phyloP scores from a whole-genome alignment of 1,140 invertebrate species.

The Caenorhabditis brenneri region DNA sequence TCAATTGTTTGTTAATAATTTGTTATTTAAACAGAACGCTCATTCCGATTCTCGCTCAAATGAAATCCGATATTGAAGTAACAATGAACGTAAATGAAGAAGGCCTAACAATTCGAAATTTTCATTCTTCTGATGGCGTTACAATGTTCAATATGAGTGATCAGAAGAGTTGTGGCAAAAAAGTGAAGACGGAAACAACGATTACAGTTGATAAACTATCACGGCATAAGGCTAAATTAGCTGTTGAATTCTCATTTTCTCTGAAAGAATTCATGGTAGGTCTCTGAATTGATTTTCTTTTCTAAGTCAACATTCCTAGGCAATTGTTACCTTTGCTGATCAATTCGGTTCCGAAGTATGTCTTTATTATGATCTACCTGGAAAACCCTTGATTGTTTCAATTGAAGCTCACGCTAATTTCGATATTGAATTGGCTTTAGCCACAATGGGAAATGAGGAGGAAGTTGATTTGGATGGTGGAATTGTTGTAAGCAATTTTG shows the following conservation, averaged over 20 bases:
- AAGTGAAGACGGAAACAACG: constrained; percentile 13
- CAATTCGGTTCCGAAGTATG: constrained; percentile 8
- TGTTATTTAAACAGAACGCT: background rate
- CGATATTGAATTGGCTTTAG: constrained; percentile 18
- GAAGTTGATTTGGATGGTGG: constrained; percentile 22
- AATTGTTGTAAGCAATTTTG: background rate
- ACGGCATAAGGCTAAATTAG: background rate
- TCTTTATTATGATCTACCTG: constrained; percentile 22
- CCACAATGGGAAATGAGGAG: constrained; percentile 4
- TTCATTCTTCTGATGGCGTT: background rate
- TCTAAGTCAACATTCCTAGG: background rate
- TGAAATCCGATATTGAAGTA: constrained; percentile 16
- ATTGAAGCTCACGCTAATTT: constrained; percentile 10
- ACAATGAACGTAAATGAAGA: background rate
- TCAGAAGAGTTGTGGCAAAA: background rate
- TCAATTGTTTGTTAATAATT: background rate
- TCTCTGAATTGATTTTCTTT: too few species aligned
- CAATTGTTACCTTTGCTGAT: constrained; percentile 15
- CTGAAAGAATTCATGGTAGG: background rate
- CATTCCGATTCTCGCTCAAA: background rate
- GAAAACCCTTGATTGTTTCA: background rate
- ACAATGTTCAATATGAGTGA: constrained; percentile 3
- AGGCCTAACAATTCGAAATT: constrained; percentile 13
- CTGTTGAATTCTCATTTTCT: constrained; percentile 3
- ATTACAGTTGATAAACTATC: background rate